Percentiles rank a stretch among this genome's conserved stretches.
Evolutionary conservation across 1,140 invertebrate species (phyloP).

Genomic region (Conus betulinus): DNA sequence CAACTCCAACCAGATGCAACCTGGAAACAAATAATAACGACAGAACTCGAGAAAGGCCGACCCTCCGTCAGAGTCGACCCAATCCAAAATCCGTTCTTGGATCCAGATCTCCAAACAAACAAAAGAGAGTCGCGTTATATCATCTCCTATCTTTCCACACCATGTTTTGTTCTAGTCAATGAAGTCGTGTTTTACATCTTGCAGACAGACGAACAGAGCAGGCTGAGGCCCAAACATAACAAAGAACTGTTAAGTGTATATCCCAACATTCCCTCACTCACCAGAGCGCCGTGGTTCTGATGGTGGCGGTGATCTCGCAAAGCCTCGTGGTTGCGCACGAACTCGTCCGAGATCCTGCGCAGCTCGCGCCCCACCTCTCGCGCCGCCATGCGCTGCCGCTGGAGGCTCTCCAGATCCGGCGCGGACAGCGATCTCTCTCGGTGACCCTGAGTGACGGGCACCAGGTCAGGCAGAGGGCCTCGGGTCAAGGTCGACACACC

Average conservation of each 20-base stretch:
- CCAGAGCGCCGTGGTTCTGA: background rate
- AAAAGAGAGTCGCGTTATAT: no score
- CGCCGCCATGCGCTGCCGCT: slow-evolving; percentile 39
- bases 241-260: slow-evolving; percentile 6
- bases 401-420: slow-evolving; percentile 48
- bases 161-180: no score
- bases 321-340: slow-evolving; percentile 21
- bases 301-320: background rate
- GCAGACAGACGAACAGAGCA: no score
- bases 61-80: no score
- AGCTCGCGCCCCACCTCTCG: slow-evolving; percentile 40
- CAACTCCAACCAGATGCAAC: no score
- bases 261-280: slow-evolving; percentile 6
- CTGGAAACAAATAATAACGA: no score
- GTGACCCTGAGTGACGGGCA: slow-evolving; percentile 33
- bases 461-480: slow-evolving; percentile 54
- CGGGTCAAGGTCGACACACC: background rate
- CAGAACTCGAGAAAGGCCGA: no score
- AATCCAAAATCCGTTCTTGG: no score
- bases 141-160: no score
- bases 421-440: slow-evolving; percentile 56
- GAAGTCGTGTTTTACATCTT: no score
- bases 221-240: background rate
- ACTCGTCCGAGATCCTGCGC: slow-evolving; percentile 41
- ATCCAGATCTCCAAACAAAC: no score